phyloP scores from a whole-genome alignment of 2,113 vertebrate species.

The Myotis lucifugus region DNA sequence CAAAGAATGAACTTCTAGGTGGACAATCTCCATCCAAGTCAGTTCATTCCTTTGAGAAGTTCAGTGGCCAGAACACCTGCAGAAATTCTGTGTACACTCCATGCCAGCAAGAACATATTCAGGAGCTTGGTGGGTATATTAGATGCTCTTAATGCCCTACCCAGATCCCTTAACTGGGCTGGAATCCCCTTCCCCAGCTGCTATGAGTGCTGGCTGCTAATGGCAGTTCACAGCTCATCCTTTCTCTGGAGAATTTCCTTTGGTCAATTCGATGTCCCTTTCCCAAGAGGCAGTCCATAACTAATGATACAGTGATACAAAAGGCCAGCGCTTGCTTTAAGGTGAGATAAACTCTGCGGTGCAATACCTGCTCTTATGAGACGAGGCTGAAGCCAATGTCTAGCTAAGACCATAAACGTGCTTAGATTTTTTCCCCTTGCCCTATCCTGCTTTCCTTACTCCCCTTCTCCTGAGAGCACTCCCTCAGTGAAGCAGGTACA shows the following conservation, averaged over 20 bases:
- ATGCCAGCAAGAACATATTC: background rate
- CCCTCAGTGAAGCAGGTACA: background rate
- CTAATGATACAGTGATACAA: background rate
- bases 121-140: background rate
- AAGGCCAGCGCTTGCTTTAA: background rate
- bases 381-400: background rate
- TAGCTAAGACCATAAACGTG: background rate
- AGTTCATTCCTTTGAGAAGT: background rate
- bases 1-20: conserved; percentile 9
- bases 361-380: background rate
- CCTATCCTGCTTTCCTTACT: background rate
- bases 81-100: background rate
- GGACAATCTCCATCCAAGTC: background rate
- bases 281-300: background rate
- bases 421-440: background rate
- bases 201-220: background rate
- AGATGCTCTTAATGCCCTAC: background rate
- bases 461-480: background rate
- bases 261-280: background rate
- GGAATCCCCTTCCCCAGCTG: background rate
- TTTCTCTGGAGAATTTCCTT: background rate
- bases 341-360: background rate
- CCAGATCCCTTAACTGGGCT: background rate
- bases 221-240: background rate
- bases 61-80: background rate